Base-by-base conservation (phyloP, 2,888 invertebrate genomes). In the Netelia virgata region DNA sequence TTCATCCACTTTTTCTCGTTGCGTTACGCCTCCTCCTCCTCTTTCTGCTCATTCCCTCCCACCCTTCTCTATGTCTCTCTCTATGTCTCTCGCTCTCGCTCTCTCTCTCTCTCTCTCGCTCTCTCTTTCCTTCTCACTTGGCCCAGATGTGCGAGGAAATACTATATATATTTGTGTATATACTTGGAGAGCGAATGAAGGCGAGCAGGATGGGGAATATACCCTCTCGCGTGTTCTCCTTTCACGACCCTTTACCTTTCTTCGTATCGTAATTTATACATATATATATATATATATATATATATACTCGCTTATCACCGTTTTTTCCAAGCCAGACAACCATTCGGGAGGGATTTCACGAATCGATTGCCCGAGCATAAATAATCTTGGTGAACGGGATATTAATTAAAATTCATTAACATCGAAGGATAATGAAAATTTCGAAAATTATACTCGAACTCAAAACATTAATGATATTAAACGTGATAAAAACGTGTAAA, bases 1-100 rank as follows among this genome's bases (percentile, higher is more conserved):
- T 84, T 79, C 84, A 82, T 84, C 84, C 84, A 82, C 74, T 84
- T 84, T 84, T 84, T 84, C 84, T 82, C 77, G 77, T 81, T 81
- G 64, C 66, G 36, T 18, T 57, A 8, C 41, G 70, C 79, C 53
- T 50, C 68, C 14, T 53, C 68, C 16, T 47, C 18, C 36, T 36
- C 43, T 11, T 61, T 14, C 23, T 43, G 57, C 47, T 57, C 11
- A 16, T 50, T 57, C 28, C 47, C 18, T 47, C 23, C 41, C 55
- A 53, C 57, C 73, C 55, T 10, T 20, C 28, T n/a, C 50, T 69
- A n/a, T 63, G 18, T 68, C 53, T 20, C n/a, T 50, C 9, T 63
- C 20, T 66, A 50, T 68, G 47, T 66, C 23, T 55, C 41, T 18
- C 53, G 23, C 43, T 66, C 16, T 10, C 36, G 28, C 59, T 18